A percentile compares a stretch with the other conserved stretches of the same genome.
phyloP scores from a whole-genome alignment of 2,797 vertebrate species.

The Valencia hispanica region DNA sequence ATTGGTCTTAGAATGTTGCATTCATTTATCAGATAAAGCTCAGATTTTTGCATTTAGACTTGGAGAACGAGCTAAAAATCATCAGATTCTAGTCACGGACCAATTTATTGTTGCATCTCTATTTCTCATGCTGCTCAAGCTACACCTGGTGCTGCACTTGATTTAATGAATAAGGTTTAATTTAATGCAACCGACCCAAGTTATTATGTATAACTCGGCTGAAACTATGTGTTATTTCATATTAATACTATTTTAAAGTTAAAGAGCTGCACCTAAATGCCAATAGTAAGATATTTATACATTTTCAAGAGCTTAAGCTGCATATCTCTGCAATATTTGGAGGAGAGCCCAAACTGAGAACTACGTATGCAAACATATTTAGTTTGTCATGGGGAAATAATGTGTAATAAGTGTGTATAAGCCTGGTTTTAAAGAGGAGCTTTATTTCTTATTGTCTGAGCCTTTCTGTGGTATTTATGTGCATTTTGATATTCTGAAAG shows the following conservation, averaged over 20 bases:
- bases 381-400: conserved; percentile 15
- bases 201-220: background rate
- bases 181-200: background rate
- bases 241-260: background rate
- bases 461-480: background rate
- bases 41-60: no score
- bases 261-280: conserved; percentile 1
- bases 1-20: background rate
- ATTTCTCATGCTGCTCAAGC: background rate
- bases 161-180: no score
- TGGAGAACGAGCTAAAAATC: no score
- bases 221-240: background rate
- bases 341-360: background rate
- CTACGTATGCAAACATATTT: background rate
- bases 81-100: no score
- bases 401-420: background rate
- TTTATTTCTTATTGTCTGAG: background rate
- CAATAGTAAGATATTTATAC: background rate
- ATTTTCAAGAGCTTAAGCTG: background rate
- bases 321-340: conserved; percentile 8
- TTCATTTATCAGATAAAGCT: no score
- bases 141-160: background rate
- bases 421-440: background rate
- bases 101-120: background rate
- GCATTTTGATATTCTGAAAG: background rate